Conservation (phyloP, 2,888 invertebrate species). For the Apeira syringaria region DNA sequence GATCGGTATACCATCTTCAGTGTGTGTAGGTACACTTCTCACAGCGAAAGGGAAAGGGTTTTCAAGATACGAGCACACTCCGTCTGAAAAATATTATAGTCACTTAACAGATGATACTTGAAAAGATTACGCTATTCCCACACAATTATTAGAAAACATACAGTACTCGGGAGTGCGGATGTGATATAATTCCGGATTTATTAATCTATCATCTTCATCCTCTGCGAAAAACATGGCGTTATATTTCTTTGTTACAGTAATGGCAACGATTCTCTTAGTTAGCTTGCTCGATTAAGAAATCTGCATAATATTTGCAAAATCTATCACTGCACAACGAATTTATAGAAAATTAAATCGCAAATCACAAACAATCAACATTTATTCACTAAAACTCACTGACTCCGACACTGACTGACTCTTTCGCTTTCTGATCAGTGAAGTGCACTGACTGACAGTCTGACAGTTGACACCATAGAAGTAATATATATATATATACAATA, state of each 20-base stretch:
- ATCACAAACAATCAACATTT: conserved; percentile 43
- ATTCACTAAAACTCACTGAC: too few species aligned
- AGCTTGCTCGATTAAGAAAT: conserved; percentile 39
- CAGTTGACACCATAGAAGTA: too few species aligned
- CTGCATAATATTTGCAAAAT: conserved; percentile 46
- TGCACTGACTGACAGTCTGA: too few species aligned
- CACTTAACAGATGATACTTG: too few species aligned
- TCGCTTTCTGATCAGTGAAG: too few species aligned
- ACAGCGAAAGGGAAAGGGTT: conserved; percentile 50
- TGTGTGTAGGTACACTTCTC: conserved; percentile 72
- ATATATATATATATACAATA: too few species aligned
- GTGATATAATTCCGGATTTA: conserved; percentile 63
- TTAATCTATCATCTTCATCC: conserved; percentile 57
- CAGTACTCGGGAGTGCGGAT: conserved; percentile 64
- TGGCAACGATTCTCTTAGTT: conserved; percentile 34
- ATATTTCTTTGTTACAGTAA: conserved; percentile 12
- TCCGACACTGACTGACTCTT: too few species aligned
- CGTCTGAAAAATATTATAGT: conserved; percentile 50
- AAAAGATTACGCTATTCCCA: too few species aligned
- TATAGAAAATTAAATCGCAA: conserved; percentile 62
- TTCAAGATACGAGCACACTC: conserved; percentile 53
- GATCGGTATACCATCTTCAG: conserved; percentile 83
- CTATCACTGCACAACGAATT: conserved; percentile 54
- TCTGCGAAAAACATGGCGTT: conserved; percentile 67
- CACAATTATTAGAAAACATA: conserved; percentile 39